Base-by-base conservation (phyloP, 2,797 vertebrate species). In the Lacerta viridis region DNA sequence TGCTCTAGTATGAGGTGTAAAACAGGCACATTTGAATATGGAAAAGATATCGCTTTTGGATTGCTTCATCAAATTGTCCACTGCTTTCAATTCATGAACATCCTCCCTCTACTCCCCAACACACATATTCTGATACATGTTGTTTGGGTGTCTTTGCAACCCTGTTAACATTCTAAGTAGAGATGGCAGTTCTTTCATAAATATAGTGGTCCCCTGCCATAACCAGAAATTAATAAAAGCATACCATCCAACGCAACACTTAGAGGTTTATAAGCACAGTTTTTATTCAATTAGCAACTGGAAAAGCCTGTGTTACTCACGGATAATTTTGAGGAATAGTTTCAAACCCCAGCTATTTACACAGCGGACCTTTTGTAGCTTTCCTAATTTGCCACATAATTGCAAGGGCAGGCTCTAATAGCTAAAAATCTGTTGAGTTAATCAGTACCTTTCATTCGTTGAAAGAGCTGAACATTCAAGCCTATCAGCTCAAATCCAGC, bases 301-400 rank as follows among this genome's bases (percentile, higher is more conserved):
- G 89, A 33, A 85, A 78, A 33, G n/a, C 74, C 64, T 83, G 50
- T 46, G 76, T 83, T 86, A 43, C 85, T 94, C 91, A 89, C 29
- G 82, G 5, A 74, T 83, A 41, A 29, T 89, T 92, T 89, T 88
- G 91, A 88, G 85, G 90, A 93, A 89, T 18, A 0, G 2, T 86
- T 89, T 90, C 84, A 91, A 92, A 93, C 75, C 85, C 59, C 25
- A 39, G 68, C 87, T 89, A 76, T 93, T 92, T 84, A 94, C 87
- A 81, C 87, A 66, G 74, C 39, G 69, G 90, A 80, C 89, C 77
- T 90, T 64, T 90, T 91, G 92, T 77, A 83, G 50, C 59, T 90
- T 88, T 94, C 80, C 86, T 90, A 84, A 94, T 94, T 88, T 92
- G 84, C 91, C 88, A 76, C 89, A 68, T 92, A 92, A 91, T 92